Evolutionary conservation across 2,797 vertebrate species (phyloP).

Genomic region (Anableps anableps): DNA sequence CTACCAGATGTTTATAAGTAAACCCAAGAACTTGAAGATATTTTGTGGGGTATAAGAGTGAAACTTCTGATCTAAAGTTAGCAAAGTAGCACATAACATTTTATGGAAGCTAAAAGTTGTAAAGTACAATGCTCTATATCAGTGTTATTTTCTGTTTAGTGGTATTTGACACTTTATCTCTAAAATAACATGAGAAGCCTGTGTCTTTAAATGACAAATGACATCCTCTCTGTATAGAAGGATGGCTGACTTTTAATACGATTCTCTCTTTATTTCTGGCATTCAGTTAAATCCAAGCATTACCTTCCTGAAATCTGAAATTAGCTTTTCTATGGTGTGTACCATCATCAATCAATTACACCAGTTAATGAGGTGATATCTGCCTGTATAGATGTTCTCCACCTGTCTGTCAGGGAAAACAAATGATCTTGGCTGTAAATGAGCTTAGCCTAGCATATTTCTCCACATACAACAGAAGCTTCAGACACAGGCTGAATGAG

Average conservation of each 20-base stretch:
- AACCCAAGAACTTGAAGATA: not conserved
- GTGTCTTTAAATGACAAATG: not conserved
- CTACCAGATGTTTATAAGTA: not conserved
- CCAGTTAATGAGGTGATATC: conserved; percentile 63
- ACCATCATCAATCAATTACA: conserved; percentile 69
- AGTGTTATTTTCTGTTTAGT: not conserved
- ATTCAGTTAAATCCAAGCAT: conserved; percentile 44
- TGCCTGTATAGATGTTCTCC: conserved; percentile 42
- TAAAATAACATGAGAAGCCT: not conserved
- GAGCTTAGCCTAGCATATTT: conserved; percentile 24
- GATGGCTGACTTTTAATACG: conserved; percentile 8
- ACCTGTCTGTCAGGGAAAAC: conserved; percentile 48
- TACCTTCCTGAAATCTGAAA: conserved; percentile 43
- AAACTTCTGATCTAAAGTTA: not conserved
- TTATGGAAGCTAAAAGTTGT: too few species aligned
- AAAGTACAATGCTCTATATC: not conserved
- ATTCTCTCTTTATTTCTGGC: not conserved
- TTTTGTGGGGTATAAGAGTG: not conserved
- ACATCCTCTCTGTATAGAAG: not conserved
- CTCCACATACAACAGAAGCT: conserved; percentile 2
- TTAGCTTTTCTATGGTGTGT: conserved; percentile 34
- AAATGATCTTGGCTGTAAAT: conserved; percentile 68
- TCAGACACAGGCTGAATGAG: conserved; percentile 22
- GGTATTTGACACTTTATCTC: not conserved
- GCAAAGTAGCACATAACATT: too few species aligned